Conservation (phyloP, 2,113 vertebrate genomes). For the Pomatostomus ruficeps region DNA sequence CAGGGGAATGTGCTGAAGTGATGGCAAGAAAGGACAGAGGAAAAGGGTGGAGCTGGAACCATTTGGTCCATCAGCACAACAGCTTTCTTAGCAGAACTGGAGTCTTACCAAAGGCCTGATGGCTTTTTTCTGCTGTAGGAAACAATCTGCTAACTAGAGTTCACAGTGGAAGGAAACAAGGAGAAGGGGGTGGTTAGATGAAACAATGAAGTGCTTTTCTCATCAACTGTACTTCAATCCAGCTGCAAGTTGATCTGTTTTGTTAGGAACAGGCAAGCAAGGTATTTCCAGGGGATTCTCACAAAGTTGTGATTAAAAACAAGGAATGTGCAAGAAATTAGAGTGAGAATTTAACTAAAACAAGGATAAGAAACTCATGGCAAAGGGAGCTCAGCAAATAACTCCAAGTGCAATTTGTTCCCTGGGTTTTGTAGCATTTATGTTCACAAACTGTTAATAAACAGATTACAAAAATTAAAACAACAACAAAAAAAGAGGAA, state of each 20-base stretch:
- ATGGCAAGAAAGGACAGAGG: background rate
- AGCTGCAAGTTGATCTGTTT: background rate
- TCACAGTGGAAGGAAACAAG: constrained; percentile 3
- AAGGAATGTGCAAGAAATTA: background rate
- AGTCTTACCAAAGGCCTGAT: background rate
- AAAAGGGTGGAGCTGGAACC: background rate
- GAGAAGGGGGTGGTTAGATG: background rate
- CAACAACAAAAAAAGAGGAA: background rate
- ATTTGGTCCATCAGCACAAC: background rate
- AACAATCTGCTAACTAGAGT: background rate
- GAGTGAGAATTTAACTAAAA: background rate
- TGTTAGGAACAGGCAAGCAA: background rate
- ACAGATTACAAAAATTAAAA: constrained; percentile 11
- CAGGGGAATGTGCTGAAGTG: background rate
- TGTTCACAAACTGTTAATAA: background rate
- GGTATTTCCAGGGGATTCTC: background rate
- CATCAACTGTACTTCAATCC: background rate
- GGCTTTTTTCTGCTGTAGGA: background rate
- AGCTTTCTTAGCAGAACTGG: background rate
- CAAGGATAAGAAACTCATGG: background rate
- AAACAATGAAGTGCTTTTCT: constrained; percentile 31
- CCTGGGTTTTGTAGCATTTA: background rate
- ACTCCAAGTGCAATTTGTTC: background rate
- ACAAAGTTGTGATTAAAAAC: background rate
- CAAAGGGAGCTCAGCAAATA: background rate